Evolutionary conservation across 2,888 invertebrate species (phyloP).

Genomic region (Pyrrhia umbra): DNA sequence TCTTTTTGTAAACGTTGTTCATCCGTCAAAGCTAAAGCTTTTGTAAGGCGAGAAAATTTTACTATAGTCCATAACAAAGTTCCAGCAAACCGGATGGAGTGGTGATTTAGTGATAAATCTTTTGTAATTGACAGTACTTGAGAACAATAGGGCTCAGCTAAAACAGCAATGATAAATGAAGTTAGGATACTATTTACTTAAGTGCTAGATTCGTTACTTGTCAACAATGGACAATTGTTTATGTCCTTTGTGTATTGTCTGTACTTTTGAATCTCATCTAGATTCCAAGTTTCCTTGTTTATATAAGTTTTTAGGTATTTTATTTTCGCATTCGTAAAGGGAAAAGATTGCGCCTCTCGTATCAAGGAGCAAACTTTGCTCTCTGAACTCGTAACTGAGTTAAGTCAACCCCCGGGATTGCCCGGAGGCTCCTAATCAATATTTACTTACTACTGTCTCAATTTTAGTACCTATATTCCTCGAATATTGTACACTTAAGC

Average conservation of each 20-base stretch:
- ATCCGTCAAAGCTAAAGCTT: slow-evolving; percentile 66
- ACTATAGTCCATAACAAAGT: slow-evolving; percentile 29
- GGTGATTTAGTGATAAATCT: slow-evolving; percentile 43
- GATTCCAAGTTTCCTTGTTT: slow-evolving; percentile 20
- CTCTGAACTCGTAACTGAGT: slow-evolving; percentile 86
- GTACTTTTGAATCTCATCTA: slow-evolving; percentile 31
- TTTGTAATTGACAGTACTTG: slow-evolving; percentile 48
- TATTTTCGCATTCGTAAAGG: slow-evolving; percentile 58
- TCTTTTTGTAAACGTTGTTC: slow-evolving; percentile 66
- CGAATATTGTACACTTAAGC: slow-evolving; percentile 38
- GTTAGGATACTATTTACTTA: slow-evolving; percentile 36
- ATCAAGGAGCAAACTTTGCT: slow-evolving; percentile 83
- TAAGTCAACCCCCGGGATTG: slow-evolving; percentile 79
- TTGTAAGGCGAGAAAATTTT: slow-evolving; percentile 64
- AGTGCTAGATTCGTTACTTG: slow-evolving; percentile 43
- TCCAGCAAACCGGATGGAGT: slow-evolving; percentile 43
- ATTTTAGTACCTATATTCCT: slow-evolving; percentile 64
- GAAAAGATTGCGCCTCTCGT: slow-evolving; percentile 73
- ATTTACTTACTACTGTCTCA: slow-evolving; percentile 71
- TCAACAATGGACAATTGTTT: slow-evolving; percentile 27
- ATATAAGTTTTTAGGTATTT: slow-evolving; percentile 48
- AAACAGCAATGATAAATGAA: slow-evolving; percentile 39
- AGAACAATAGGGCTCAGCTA: slow-evolving; percentile 36
- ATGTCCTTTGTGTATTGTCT: slow-evolving; percentile 38
- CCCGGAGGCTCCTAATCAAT: slow-evolving; percentile 77